Evolutionary conservation across 2,797 vertebrate species (phyloP).

Genomic region (Sciaenops ocellatus): DNA sequence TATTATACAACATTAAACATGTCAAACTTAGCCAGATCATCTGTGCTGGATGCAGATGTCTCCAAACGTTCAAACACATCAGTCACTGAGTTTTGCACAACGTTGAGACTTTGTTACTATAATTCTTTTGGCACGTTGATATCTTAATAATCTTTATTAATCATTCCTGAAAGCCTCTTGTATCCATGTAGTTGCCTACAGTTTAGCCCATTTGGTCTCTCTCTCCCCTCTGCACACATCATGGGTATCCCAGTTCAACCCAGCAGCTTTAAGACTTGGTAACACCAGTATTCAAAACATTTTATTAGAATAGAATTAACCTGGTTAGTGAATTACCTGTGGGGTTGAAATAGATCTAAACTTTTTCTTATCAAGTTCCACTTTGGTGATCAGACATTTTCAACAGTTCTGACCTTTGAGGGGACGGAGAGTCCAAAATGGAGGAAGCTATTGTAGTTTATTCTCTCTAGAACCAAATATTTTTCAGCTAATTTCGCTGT

Average conservation of each 20-base stretch:
- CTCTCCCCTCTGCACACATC: neutral
- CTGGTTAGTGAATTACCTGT: neutral
- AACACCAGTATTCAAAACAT: neutral
- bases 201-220: neutral
- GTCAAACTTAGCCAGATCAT: neutral
- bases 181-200: neutral
- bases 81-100: neutral
- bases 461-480: neutral
- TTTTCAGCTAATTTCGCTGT: neutral
- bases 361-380: neutral
- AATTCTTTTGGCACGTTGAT: neutral
- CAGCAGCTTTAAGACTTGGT: neutral
- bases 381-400: neutral
- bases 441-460: neutral
- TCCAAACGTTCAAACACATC: neutral
- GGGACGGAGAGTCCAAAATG: neutral
- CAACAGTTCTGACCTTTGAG: neutral
- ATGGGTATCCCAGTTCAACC: neutral
- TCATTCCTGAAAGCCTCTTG: neutral
- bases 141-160: neutral
- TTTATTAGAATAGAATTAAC: neutral
- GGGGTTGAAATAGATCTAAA: neutral
- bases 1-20: neutral
- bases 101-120: neutral
- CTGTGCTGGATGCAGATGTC: neutral